Base-by-base conservation (phyloP, 2,113 vertebrate species). In the Mormyrus lacerda region DNA sequence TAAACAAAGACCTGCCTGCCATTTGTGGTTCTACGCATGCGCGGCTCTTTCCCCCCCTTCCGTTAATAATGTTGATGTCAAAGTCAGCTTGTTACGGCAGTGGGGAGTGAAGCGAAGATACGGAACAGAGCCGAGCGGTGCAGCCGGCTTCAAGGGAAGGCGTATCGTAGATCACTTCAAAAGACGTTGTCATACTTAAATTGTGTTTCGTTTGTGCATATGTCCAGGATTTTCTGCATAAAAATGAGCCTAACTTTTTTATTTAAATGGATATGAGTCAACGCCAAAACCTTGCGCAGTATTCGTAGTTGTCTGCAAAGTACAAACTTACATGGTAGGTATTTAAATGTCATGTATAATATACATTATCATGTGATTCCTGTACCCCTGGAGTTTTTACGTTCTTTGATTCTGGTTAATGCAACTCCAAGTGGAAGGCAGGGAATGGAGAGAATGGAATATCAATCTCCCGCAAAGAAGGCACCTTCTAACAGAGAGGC, bases 1-100 rank as follows among this genome's bases (percentile, higher is more conserved):
- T 85, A 61, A 89, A 89, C 88, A 89, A 89, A 89, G 76, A 89
- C 50, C 88, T 47, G 48, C 53, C 31, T 44, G 76, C 88, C 61
- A 35, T 44, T 89, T 51, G 13, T 58, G 55, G 53, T 2, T 24
- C 21, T 45, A 79, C 50, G 88, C 88, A 89, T 85, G 88, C 53
- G 88, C 79, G 13, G 19, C 13, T 58, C 50, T 61, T 35, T 4
- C 0, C 2, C 73, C 15, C 35, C 35, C 73, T 85, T 47, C 61
- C 61, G 61, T 65, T 65, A 65, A 65, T 45, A 84, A 84, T 39
- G 87, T 73, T 88, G 87, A 88, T 47, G 87, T 88, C 61, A 50
- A 88, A 50, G 58, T 58, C 35, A 88, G 87, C 55, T 21, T 58
- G 39, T 88, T 9, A 47, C 39, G 19, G 13, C 87, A 27, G 42